Evolutionary conservation across 2,888 invertebrate genomes (phyloP).

Genomic region (Seira ritae): DNA sequence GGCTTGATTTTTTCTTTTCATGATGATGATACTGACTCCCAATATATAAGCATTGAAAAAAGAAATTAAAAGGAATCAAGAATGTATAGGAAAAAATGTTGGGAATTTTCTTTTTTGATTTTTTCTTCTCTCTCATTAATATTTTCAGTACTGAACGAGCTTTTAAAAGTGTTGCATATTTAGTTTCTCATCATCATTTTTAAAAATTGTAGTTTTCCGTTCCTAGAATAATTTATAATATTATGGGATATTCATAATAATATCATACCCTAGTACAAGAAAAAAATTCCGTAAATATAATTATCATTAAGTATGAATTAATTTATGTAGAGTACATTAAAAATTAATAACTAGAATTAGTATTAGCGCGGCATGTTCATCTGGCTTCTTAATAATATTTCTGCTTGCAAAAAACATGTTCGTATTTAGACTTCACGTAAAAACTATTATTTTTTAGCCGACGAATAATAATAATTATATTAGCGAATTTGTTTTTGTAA

Average conservation of each 20-base stretch:
- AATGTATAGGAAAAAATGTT: not conserved
- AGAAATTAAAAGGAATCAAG: slow-evolving; percentile 1
- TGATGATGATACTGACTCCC: slow-evolving; percentile 51
- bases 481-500: not conserved
- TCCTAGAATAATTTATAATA: too few relatives aligned
- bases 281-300: not conserved
- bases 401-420: not conserved
- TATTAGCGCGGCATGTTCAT: not conserved
- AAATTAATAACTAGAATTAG: too few relatives aligned
- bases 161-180: not conserved
- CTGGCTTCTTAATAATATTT: not conserved
- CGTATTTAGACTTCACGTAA: not conserved
- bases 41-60: slow-evolving; percentile 20
- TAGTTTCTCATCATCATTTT: too few relatives aligned
- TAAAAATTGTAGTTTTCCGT: too few relatives aligned
- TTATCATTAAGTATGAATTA: too few relatives aligned
- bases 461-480: too few relatives aligned
- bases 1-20: slow-evolving; percentile 38
- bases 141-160: slow-evolving; percentile 38
- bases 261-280: too few relatives aligned
- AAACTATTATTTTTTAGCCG: not conserved
- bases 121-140: slow-evolving; percentile 31
- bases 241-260: too few relatives aligned
- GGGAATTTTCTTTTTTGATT: not conserved
- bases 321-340: too few relatives aligned